A percentile compares a stretch with the other conserved stretches of the same genome.
Conservation (phyloP, 2,797 vertebrate genomes). For the Champsocephalus esox region DNA sequence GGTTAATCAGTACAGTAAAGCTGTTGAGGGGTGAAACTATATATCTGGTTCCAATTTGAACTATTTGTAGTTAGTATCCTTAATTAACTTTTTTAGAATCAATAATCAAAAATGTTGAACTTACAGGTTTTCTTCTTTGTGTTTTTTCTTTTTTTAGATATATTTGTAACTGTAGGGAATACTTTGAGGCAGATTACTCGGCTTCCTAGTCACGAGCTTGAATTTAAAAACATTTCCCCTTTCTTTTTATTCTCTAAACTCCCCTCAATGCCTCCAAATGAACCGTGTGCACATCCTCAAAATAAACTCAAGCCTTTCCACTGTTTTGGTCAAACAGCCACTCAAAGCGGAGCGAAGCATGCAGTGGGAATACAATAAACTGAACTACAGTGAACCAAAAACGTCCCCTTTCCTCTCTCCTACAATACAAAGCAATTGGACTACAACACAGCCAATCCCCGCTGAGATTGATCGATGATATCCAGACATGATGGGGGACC, state of each 20-base stretch:
- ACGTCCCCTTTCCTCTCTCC: not conserved
- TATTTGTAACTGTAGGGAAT: not conserved
- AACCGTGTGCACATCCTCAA: conserved; percentile 19
- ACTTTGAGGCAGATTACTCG: not conserved
- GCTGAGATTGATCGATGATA: conserved; percentile 44
- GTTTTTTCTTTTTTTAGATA: not conserved
- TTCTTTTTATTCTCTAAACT: conserved; percentile 7
- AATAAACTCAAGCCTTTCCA: conserved; percentile 32
- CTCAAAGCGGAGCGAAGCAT: conserved; percentile 21
- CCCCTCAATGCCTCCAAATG: conserved; percentile 23
- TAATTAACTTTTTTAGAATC: not conserved
- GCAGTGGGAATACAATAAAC: conserved; percentile 34
- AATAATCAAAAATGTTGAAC: not conserved
- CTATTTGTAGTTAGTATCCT: not conserved
- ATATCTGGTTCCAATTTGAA: no score
- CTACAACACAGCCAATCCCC: conserved; percentile 19
- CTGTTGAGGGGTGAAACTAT: conserved; percentile 4
- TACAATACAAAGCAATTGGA: conserved; percentile 50
- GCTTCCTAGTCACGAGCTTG: not conserved
- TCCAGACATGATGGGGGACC: conserved; percentile 26
- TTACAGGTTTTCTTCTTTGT: not conserved
- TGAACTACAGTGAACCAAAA: conserved; percentile 19
- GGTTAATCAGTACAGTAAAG: conserved; percentile 1
- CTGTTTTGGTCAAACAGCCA: conserved; percentile 21
- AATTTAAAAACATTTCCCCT: not conserved